phyloP scores from a whole-genome alignment of 2,888 invertebrate species.

The Lasioglossum calceatum region DNA sequence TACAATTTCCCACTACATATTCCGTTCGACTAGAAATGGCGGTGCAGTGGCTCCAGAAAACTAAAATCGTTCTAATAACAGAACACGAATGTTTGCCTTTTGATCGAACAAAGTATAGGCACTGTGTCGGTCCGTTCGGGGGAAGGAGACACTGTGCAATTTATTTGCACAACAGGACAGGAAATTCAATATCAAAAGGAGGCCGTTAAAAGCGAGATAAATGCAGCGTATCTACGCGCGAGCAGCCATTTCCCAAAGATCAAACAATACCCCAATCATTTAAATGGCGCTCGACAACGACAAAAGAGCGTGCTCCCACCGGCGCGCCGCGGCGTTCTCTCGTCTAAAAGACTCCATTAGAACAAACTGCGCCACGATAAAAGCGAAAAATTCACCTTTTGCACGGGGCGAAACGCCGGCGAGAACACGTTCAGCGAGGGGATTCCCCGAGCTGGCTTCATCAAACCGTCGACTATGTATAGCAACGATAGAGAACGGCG shows the following conservation, averaged over 20 bases:
- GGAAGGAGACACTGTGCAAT: background rate
- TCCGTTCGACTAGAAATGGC: background rate
- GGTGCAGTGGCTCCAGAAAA: background rate
- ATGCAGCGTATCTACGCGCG: background rate
- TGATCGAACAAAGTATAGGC: background rate
- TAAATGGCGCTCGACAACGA: background rate
- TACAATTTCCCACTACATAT: background rate
- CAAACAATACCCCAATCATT: conserved; percentile 12
- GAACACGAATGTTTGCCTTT: background rate
- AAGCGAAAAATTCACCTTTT: background rate
- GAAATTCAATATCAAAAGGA: background rate
- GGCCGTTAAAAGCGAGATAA: background rate
- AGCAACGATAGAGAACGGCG: background rate
- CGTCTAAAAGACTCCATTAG: background rate
- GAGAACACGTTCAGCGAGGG: background rate
- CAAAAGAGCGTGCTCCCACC: background rate
- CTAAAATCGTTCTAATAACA: background rate
- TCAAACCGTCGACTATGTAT: conserved; percentile 3
- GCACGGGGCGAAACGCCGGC: background rate
- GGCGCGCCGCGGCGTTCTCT: background rate
- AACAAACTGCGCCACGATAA: background rate
- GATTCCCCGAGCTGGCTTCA: background rate
- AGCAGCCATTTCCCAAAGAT: background rate
- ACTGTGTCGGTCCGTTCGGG: background rate
- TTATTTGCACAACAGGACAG: background rate